These are phyloP conservation scores for Gonioctena quinquepunctata DNA, from an alignment of 1,140 invertebrate species.

Conservation along the genomic window DNA sequence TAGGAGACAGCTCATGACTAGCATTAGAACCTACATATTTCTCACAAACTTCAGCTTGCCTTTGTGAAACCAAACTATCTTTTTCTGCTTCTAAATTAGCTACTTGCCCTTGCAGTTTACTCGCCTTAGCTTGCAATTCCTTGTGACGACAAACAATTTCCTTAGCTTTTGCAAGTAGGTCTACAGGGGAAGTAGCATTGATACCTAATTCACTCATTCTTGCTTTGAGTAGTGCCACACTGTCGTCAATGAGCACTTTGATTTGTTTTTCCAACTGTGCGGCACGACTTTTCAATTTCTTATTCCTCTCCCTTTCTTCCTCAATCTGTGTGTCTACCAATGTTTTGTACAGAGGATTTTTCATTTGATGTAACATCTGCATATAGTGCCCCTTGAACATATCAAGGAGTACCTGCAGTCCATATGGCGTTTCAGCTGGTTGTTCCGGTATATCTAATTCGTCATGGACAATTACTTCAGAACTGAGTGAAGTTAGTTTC, in stretches of 20 bases:
- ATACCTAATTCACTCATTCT: constrained; percentile 90
- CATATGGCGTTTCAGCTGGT: constrained; percentile 79
- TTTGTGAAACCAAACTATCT: constrained; percentile 66
- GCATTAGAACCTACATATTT: constrained; percentile 62
- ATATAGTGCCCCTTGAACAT: constrained; percentile 83
- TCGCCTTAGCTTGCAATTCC: constrained; percentile 84
- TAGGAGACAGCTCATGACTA: constrained; percentile 64
- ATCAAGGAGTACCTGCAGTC: constrained; percentile 83
- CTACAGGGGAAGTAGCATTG: constrained; percentile 76
- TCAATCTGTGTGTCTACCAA: constrained; percentile 79
- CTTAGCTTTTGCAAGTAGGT: constrained; percentile 86
- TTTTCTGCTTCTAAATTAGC: constrained; percentile 70
- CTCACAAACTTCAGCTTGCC: constrained; percentile 71
- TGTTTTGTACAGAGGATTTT: constrained; percentile 72
- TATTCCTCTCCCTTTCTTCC: constrained; percentile 82
- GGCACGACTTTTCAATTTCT: constrained; percentile 75
- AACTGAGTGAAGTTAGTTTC: constrained; percentile 76
- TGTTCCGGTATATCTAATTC: constrained; percentile 80
- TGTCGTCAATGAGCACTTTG: constrained; percentile 86
- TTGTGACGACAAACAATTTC: constrained; percentile 91
- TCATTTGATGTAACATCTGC: constrained; percentile 80
- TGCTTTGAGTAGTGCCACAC: constrained; percentile 86
- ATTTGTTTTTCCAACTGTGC: constrained; percentile 91
- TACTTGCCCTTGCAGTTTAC: constrained; percentile 81
- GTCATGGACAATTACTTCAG: constrained; percentile 68